Conservation (phyloP, 2,888 invertebrate genomes). For the Podabrus alpinus region DNA sequence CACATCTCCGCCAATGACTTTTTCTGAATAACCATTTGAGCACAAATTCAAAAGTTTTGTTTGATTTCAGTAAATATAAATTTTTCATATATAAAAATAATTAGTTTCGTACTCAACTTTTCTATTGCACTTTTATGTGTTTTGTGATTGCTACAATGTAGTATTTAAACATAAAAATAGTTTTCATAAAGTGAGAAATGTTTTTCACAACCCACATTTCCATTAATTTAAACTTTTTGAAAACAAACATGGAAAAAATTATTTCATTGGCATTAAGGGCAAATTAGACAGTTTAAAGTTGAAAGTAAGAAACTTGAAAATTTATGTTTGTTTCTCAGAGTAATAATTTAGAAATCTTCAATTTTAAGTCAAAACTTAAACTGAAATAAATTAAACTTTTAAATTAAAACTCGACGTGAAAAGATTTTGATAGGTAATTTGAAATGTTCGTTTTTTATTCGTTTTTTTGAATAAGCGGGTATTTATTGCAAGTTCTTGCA, state of each 20-base stretch:
- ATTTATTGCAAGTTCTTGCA: neutral
- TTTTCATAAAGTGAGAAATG: neutral
- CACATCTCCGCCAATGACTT: too few relatives aligned
- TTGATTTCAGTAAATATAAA: too few relatives aligned
- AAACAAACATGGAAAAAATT: neutral
- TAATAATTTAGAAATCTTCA: neutral
- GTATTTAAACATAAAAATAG: neutral
- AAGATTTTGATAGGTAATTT: neutral
- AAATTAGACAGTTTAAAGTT: neutral
- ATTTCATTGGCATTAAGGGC: neutral
- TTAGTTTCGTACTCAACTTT: neutral
- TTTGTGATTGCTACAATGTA: neutral
- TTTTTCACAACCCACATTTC: neutral
- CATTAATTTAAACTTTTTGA: neutral
- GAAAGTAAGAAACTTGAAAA: neutral
- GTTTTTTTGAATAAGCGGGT: neutral
- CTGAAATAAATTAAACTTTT: neutral
- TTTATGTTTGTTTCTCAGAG: neutral
- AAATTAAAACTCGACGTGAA: neutral
- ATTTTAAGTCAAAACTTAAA: neutral
- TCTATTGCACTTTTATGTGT: neutral
- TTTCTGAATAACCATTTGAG: too few relatives aligned
- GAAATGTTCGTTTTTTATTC: neutral
- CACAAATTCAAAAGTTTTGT: too few relatives aligned
- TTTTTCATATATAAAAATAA: too few relatives aligned